Conservation (phyloP, 2,113 vertebrate genomes). For the Siphamia tubifer region DNA sequence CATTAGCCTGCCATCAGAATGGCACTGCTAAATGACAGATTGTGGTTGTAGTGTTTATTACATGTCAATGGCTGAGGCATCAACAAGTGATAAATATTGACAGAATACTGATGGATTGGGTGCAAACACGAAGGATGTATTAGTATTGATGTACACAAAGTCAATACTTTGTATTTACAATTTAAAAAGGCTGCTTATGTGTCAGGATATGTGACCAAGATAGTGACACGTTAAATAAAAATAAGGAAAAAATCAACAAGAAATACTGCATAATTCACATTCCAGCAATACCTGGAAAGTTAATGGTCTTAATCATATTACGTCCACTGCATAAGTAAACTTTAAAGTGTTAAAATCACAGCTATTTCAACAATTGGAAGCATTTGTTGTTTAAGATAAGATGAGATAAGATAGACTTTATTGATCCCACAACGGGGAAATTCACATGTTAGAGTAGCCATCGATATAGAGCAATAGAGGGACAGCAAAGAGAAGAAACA, state of each 20-base stretch:
- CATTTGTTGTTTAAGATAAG: not conserved
- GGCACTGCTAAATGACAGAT: constrained; percentile 25
- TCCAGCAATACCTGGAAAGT: too few species aligned
- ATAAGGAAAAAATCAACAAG: too few species aligned
- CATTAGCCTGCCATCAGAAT: constrained; percentile 12
- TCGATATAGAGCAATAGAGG: too few species aligned
- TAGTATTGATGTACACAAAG: constrained; percentile 5
- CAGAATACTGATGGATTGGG: constrained; percentile 30
- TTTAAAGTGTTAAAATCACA: constrained; percentile 5
- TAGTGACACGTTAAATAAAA: too few species aligned
- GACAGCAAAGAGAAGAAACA: too few species aligned
- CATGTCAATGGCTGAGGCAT: constrained; percentile 11
- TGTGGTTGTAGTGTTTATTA: constrained; percentile 20
- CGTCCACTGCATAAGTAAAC: too few species aligned
- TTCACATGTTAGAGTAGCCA: too few species aligned
- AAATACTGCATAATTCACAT: too few species aligned
- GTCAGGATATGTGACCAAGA: not conserved
- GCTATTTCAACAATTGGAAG: not conserved
- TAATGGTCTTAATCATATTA: too few species aligned
- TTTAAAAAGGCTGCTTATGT: not conserved
- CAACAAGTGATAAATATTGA: constrained; percentile 28
- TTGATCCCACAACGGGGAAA: too few species aligned
- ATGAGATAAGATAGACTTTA: too few species aligned
- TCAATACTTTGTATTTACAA: not conserved
- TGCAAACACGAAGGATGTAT: constrained; percentile 10